phyloP scores from a whole-genome alignment of 2,888 invertebrate genomes.

The Campaea margaritaria region DNA sequence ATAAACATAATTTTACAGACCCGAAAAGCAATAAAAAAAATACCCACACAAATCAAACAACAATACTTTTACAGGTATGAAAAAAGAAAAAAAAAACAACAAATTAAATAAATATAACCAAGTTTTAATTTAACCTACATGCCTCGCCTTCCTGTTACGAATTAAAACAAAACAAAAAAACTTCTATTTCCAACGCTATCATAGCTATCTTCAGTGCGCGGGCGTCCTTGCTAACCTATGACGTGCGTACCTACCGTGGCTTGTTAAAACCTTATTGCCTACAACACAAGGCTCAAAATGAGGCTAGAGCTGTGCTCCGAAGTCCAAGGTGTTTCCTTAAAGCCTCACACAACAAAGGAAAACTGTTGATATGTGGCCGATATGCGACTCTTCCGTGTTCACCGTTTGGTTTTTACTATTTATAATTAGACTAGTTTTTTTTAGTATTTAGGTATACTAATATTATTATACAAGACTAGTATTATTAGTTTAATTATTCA shows the following conservation, averaged over 20 bases:
- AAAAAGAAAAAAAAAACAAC: background rate
- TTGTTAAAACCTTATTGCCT: conserved; percentile 16
- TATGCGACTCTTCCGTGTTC: conserved; percentile 54
- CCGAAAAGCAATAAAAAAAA: too few relatives aligned
- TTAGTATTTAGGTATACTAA: conserved; percentile 8
- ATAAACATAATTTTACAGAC: too few relatives aligned
- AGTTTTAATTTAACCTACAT: conserved; percentile 30
- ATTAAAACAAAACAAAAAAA: conserved; percentile 28
- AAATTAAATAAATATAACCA: conserved; percentile 11
- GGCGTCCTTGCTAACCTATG: conserved; percentile 42
- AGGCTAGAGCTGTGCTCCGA: conserved; percentile 38
- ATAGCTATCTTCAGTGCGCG: conserved; percentile 41
- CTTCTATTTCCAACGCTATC: conserved; percentile 41
- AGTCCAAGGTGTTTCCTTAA: conserved; percentile 59
- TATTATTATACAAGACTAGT: background rate
- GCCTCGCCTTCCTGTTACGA: conserved; percentile 34
- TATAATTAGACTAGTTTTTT: conserved; percentile 30
- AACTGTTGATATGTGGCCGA: conserved; percentile 52
- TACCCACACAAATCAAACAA: too few relatives aligned
- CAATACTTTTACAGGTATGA: too few relatives aligned
- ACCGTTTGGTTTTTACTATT: conserved; percentile 45
- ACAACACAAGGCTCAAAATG: conserved; percentile 19
- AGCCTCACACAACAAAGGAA: conserved; percentile 55
- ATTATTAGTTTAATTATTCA: too few relatives aligned
- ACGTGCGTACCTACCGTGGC: conserved; percentile 13